Evolutionary conservation across 1,140 invertebrate species (phyloP), one percentile per base, ranked within the genome.

Genomic region (Tetramorium parvispinum): DNA sequence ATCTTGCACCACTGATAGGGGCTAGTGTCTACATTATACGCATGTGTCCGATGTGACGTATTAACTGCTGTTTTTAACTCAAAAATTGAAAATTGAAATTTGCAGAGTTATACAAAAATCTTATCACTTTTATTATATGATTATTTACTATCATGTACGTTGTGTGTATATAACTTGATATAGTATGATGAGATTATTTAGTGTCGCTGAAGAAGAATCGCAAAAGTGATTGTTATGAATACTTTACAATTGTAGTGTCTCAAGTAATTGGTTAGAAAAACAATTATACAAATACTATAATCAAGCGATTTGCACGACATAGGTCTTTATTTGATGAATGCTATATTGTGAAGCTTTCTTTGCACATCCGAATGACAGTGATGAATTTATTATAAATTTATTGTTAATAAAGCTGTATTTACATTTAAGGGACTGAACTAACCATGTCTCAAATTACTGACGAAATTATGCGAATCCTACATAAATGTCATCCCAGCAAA

Each of bases 401-500:
- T 73, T 75, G 24, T 53, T 32, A 61, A 21, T 40, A 40, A 18
- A 59, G 21, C 2, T 76, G 16, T 53, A 40, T 32, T n/a, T n/a
- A n/a, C n/a, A n/a, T n/a, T n/a, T 53, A 53, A n/a, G 18, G 21
- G 8, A 43, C 0, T 21, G 24, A 89, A 46, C 18, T 55, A 71
- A 55, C 46, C 7, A 88, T 79, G 59, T 53, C 2, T 16, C 10
- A 21, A n/a, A 32, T 66, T 7, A 71, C 71, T 57, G 78, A 90
- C 1, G 63, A 91, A 61, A 90, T 91, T 43, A 78, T 85, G 49
- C 16, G 21, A 88, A 90, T 88, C 27, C 11, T 91, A 5, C 13
- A 65, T 0, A 18, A 88, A 18, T 85, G 66, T 85, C 57, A 73
- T 66, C 27, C 49, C 10, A 43, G 32, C 10, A 21, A 89, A n/a